Conservation (phyloP, 2,113 vertebrate species). For the Ovibos moschatus region DNA sequence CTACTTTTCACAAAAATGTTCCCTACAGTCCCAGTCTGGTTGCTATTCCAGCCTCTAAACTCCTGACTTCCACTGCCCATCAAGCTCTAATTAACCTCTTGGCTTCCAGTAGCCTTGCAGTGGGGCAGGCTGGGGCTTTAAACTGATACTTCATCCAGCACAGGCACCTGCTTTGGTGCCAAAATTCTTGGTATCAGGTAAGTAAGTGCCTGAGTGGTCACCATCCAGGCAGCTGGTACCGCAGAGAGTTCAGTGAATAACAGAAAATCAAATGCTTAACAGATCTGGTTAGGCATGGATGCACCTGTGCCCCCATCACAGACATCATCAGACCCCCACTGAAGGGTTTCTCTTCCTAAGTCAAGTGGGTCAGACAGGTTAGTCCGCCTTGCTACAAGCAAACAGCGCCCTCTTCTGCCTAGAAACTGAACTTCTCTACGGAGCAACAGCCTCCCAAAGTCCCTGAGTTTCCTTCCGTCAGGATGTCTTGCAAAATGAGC, state of each 20-base stretch:
- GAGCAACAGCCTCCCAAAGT: background rate
- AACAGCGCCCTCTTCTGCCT: constrained; percentile 64
- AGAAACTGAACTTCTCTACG: background rate
- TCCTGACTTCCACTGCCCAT: background rate
- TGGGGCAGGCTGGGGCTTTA: background rate
- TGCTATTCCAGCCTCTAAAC: background rate
- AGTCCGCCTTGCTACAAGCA: background rate
- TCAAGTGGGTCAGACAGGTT: background rate
- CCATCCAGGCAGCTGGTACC: background rate
- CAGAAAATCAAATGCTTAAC: background rate
- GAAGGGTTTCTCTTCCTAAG: background rate
- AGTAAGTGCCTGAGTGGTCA: background rate
- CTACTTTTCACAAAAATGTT: background rate
- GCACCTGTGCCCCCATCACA: background rate
- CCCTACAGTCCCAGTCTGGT: background rate
- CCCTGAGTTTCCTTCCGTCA: background rate
- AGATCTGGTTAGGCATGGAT: background rate
- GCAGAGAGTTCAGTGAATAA: background rate
- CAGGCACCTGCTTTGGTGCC: background rate
- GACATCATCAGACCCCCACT: background rate
- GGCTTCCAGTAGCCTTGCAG: background rate
- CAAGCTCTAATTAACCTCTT: background rate
- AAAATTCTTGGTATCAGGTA: background rate
- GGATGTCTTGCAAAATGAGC: background rate
- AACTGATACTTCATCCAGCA: background rate